These are phyloP conservation scores for Brachymystax lenok DNA, from an alignment of 2,797 vertebrate genomes.

Conservation along the genomic window DNA sequence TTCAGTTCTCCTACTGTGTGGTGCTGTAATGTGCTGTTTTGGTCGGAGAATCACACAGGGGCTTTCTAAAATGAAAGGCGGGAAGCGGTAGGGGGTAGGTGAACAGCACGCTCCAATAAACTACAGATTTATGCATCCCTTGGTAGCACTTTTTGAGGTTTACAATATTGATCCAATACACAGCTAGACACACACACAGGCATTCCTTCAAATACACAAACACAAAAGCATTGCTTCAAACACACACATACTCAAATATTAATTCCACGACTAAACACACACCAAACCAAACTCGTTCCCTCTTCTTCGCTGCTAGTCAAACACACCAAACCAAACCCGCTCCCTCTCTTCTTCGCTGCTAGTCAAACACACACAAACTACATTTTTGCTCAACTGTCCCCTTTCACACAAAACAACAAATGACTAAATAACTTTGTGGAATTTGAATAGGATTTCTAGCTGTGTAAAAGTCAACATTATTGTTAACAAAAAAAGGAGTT, in stretches of 20 bases:
- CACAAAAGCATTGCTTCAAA: neutral
- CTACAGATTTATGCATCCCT: slow-evolving; percentile 5
- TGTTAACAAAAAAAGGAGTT: slow-evolving; percentile 3
- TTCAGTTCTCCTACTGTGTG: neutral
- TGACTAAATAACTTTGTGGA: slow-evolving; percentile 11
- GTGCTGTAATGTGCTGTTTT: neutral
- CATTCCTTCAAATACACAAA: neutral
- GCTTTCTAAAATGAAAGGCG: neutral
- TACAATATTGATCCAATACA: neutral
- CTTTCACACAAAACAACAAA: neutral
- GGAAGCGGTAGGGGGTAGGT: neutral
- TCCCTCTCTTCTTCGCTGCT: too few species aligned
- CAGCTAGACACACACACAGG: neutral
- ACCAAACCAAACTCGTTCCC: neutral
- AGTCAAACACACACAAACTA: neutral
- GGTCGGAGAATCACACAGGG: neutral
- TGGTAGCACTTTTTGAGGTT: slow-evolving; percentile 9
- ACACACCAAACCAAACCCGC: neutral
- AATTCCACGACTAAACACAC: neutral
- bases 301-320: neutral
- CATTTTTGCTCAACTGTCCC: slow-evolving; percentile 2
- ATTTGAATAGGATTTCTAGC: neutral
- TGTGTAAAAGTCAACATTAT: neutral
- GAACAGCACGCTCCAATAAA: neutral
- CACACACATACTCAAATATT: neutral